A percentile compares a stretch with the other conserved stretches of the same genome.
phyloP scores from a whole-genome alignment of 1,140 invertebrate species.

The Leptinotarsa defecta region DNA sequence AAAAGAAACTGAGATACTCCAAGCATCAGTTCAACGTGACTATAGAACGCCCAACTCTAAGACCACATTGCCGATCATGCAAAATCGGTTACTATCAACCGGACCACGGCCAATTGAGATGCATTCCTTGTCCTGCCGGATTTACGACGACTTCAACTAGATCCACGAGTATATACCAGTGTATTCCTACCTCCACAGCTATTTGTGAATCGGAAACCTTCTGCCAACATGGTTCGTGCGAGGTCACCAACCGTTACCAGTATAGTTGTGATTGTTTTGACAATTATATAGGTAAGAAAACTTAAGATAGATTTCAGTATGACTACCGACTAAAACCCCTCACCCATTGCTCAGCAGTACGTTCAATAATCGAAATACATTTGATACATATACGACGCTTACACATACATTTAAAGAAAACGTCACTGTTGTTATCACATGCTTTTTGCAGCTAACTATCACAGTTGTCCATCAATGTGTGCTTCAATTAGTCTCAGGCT shows the following conservation, averaged over 20 bases:
- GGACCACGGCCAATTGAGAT: constrained; percentile 62
- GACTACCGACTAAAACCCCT: no score
- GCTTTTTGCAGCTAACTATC: no score
- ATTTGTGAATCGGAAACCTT: constrained; percentile 51
- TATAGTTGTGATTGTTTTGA: constrained; percentile 56
- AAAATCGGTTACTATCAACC: constrained; percentile 66
- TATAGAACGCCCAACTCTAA: constrained; percentile 46
- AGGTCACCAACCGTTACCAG: constrained; percentile 50
- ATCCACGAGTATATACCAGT: constrained; percentile 57
- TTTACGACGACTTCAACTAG: constrained; percentile 62
- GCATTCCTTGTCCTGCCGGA: constrained; percentile 62
- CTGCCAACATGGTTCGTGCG: constrained; percentile 56
- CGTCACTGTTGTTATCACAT: no score
- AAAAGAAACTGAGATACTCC: constrained; percentile 43
- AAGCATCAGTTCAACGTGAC: constrained; percentile 37
- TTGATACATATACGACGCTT: no score
- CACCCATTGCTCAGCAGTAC: no score
- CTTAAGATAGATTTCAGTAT: no score
- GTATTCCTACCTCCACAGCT: constrained; percentile 55
- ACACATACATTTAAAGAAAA: no score
- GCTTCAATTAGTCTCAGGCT: no score
- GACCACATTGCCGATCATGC: constrained; percentile 65
- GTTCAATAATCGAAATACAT: no score
- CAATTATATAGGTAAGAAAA: constrained; percentile 53
- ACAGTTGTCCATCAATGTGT: no score